A percentile compares a stretch with the other conserved stretches of the same genome.
phyloP scores from a whole-genome alignment of 2,888 invertebrate species.

The Petrolisthes cinctipes region DNA sequence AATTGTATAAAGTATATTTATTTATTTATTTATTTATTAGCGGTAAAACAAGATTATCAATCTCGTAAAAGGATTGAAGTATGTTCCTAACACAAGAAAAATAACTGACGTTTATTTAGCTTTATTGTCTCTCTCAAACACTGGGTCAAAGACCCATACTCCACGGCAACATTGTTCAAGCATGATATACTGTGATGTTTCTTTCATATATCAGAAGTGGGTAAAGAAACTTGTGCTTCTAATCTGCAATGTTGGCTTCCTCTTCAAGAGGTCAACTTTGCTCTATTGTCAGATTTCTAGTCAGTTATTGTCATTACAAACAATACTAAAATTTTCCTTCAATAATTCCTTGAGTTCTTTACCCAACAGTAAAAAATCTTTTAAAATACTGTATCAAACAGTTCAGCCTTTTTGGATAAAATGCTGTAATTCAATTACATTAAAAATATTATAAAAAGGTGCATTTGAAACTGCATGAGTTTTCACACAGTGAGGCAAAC shows the following conservation, averaged over 20 bases:
- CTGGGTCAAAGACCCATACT: slow-evolving; percentile 52
- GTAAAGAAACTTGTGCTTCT: slow-evolving; percentile 46
- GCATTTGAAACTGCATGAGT: slow-evolving; percentile 1
- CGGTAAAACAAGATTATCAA: background rate
- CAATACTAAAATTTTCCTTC: slow-evolving; percentile 9
- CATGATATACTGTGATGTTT: slow-evolving; percentile 23
- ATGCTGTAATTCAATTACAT: background rate
- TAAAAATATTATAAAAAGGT: slow-evolving; percentile 12
- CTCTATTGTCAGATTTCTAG: slow-evolving; percentile 38
- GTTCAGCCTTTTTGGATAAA: background rate
- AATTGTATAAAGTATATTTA: too few relatives aligned
- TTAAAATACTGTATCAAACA: background rate
- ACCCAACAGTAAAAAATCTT: slow-evolving; percentile 6
- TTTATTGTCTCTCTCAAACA: slow-evolving; percentile 62
- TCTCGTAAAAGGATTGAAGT: slow-evolving; percentile 33
- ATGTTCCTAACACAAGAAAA: slow-evolving; percentile 38
- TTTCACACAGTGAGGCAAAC: slow-evolving; percentile 31
- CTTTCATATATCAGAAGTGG: slow-evolving; percentile 10
- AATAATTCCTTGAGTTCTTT: background rate
- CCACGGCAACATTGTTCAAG: slow-evolving; percentile 48
- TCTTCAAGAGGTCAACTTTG: slow-evolving; percentile 26
- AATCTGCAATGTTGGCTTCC: slow-evolving; percentile 17
- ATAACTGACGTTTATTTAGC: slow-evolving; percentile 47
- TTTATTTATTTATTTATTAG: background rate
- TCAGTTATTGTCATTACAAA: slow-evolving; percentile 38